These are phyloP conservation scores for Actenoides lindsayi DNA, from an alignment of 2,113 vertebrate genomes.

Conservation along the genomic window DNA sequence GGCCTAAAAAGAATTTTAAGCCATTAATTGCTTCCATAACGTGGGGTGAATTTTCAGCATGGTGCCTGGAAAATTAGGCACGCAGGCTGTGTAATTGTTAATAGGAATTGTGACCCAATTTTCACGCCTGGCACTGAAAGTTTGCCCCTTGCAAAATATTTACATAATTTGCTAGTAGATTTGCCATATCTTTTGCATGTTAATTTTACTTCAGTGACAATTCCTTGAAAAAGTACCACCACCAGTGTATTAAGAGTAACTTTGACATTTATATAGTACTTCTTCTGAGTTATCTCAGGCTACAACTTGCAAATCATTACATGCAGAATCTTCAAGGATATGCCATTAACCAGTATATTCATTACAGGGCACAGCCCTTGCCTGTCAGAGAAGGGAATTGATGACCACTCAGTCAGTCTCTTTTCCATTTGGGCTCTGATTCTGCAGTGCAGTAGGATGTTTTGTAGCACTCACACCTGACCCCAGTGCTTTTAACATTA, in stretches of 20 bases:
- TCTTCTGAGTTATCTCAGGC: conserved; percentile 50
- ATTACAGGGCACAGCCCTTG: neutral
- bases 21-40: conserved; percentile 72
- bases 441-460: neutral
- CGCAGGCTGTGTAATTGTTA: conserved; percentile 71
- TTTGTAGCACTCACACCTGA: conserved; percentile 28
- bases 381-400: neutral
- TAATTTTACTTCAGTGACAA: conserved; percentile 64
- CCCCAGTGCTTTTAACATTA: neutral
- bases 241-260: conserved; percentile 40
- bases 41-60: conserved; percentile 70
- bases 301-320: conserved; percentile 50
- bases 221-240: conserved; percentile 50
- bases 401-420: neutral
- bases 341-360: neutral
- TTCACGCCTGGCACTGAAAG: conserved; percentile 70
- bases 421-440: neutral
- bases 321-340: neutral
- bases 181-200: conserved; percentile 67
- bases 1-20: conserved; percentile 71
- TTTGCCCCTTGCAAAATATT: conserved; percentile 75
- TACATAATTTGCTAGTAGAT: conserved; percentile 73
- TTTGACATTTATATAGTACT: conserved; percentile 52
- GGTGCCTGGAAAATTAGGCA: conserved; percentile 73
- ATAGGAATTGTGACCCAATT: conserved; percentile 73